Percentiles rank a stretch among this genome's conserved stretches.
Evolutionary conservation across 2,113 vertebrate genomes (phyloP).

Genomic region (Ctenodactylus gundi): DNA sequence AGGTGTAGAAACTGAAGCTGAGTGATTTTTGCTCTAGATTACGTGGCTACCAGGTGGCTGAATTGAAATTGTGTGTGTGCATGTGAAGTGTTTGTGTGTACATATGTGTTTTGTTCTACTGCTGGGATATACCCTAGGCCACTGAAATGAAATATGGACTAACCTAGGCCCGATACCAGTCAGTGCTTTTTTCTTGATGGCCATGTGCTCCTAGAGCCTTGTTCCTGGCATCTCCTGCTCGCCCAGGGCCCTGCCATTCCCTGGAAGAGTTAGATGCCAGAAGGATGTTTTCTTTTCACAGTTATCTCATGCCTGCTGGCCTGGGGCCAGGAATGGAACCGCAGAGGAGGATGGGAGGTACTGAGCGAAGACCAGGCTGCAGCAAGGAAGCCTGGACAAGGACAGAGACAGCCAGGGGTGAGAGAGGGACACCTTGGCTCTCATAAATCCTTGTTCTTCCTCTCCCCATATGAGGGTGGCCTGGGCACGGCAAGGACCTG

Average conservation of each 20-base stretch:
- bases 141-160: not conserved
- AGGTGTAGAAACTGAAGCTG: not conserved
- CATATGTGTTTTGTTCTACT: not conserved
- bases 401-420: too few species aligned
- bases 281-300: not conserved
- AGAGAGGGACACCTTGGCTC: not conserved
- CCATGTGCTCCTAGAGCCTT: not conserved
- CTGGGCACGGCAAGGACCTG: not conserved
- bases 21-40: not conserved
- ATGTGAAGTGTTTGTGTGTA: not conserved
- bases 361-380: not conserved
- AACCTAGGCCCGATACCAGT: not conserved
- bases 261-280: not conserved
- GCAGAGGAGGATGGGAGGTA: not conserved
- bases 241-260: accelerated
- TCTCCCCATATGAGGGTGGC: accelerated
- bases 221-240: not conserved
- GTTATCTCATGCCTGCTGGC: not conserved
- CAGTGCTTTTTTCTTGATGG: not conserved
- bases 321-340: not conserved
- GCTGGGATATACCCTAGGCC: not conserved
- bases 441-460: not conserved
- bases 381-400: not conserved
- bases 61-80: not conserved
- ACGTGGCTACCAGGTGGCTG: not conserved